Conservation (phyloP, 1,140 invertebrate species). For the Probaryconus sp. region DNA sequence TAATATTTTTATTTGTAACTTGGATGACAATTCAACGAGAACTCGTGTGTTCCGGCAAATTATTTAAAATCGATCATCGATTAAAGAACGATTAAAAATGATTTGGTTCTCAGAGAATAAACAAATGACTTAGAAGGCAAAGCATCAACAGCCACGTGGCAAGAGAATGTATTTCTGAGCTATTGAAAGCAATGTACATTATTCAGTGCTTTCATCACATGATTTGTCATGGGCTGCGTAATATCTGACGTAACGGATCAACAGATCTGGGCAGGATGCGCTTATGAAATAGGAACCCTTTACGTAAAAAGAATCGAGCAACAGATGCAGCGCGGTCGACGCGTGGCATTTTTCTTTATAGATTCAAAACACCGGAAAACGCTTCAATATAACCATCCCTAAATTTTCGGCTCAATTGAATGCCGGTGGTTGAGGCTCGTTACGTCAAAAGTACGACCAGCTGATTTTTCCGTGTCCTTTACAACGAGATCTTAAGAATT, state of each 20-base stretch:
- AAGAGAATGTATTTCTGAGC: neutral
- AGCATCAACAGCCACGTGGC: constrained; percentile 18
- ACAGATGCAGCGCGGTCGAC: constrained; percentile 65
- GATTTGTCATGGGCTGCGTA: constrained; percentile 43
- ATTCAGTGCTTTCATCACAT: constrained; percentile 22
- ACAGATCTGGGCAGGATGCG: constrained; percentile 49
- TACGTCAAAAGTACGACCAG: constrained; percentile 17
- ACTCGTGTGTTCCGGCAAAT: too few relatives aligned
- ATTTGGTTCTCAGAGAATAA: too few relatives aligned
- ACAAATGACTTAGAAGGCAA: neutral
- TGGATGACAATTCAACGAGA: too few relatives aligned
- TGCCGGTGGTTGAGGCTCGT: constrained; percentile 27
- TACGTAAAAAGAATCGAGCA: constrained; percentile 63
- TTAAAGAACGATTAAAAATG: too few relatives aligned
- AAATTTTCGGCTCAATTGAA: constrained; percentile 20
- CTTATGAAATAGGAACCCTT: constrained; percentile 64
- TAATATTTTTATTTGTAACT: too few relatives aligned
- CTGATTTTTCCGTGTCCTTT: too few relatives aligned
- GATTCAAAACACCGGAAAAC: constrained; percentile 63
- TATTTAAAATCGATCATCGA: too few relatives aligned
- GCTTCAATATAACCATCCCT: constrained; percentile 30
- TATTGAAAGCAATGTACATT: constrained; percentile 21
- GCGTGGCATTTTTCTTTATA: constrained; percentile 55
- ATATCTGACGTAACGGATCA: constrained; percentile 55
- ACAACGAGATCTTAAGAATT: too few relatives aligned